Evolutionary conservation across 1,140 invertebrate species (phyloP), one percentile per base, ranked within the genome.

Genomic region (Leptonema lineaticorne): DNA sequence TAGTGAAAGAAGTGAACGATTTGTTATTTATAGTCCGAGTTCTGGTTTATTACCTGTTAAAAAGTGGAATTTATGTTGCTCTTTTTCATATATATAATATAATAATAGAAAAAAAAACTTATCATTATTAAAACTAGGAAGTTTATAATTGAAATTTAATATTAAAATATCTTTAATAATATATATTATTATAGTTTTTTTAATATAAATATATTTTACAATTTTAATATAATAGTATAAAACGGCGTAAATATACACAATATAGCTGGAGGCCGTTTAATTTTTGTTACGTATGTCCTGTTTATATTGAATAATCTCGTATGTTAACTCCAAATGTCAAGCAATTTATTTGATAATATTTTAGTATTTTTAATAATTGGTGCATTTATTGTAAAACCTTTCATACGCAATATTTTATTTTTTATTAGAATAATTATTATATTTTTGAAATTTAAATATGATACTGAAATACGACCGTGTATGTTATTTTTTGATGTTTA

Each of bases 271-370:
- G 50, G 50, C 22, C 22, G 50, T 26, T 26, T 53, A 8, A 53
- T 53, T 53, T 53, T 53, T 24, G 20, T 53, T 41, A 53, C 22
- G 24, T 53, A 24, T 53, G 50, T 53, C 50, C 50, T 24, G 22
- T 53, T 53, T 53, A 14, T 53, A 53, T 53, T 24, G 22, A 53
- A 45, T 45, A 45, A 45, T 45, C 37, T 45, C 16, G 37, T 14
- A 53, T 53, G 24, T 26, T 11, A 6, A 24, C n/a, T 53, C 22
- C 9, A 53, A 53, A 53, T 53, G 50, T 53, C 50, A 53, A 24
- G 22, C 27, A 53, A 53, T 53, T 53, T 53, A 26, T 53, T 53
- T 26, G 50, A 24, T 53, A 53, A 53, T 50, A 24, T 7, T 50
- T 50, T 20, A 22, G 24, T 53, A 9, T 14, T 11, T 53, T 53